A percentile compares a stretch with the other conserved stretches of the same genome.
Conservation (phyloP, 2,113 vertebrate species). For the Eretmochelys imbricata region DNA sequence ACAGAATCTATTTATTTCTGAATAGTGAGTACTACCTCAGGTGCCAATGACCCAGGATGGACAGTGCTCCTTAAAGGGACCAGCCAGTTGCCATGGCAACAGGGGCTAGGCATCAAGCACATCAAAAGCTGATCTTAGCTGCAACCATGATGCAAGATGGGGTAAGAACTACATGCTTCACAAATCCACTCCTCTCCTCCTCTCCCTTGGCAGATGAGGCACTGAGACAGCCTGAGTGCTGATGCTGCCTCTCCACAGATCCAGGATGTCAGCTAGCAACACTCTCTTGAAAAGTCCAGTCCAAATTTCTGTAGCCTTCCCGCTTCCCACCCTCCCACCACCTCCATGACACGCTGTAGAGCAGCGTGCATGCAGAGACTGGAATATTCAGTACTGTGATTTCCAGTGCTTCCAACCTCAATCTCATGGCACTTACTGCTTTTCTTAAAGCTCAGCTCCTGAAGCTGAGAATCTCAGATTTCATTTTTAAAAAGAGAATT, state of each 20-base stretch:
- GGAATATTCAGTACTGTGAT: background rate
- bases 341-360: background rate
- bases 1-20: background rate
- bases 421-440: background rate
- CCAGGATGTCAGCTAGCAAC: background rate
- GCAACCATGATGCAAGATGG: slow-evolving; percentile 49
- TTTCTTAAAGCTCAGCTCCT: background rate
- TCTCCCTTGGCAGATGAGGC: slow-evolving; percentile 1
- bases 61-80: background rate
- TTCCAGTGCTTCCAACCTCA: background rate
- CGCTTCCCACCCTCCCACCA: background rate
- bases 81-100: slow-evolving; percentile 37
- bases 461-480: background rate
- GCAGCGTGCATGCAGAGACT: background rate
- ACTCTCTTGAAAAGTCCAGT: slow-evolving; percentile 22
- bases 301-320: slow-evolving; percentile 43
- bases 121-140: slow-evolving; percentile 50
- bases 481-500: background rate
- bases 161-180: slow-evolving; percentile 53
- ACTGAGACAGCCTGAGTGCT: slow-evolving; percentile 34
- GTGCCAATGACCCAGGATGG: background rate
- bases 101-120: slow-evolving; percentile 51
- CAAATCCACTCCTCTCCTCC: slow-evolving; percentile 53
- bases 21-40: background rate
- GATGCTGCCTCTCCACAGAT: slow-evolving; percentile 11